Conservation (phyloP, 2,113 vertebrate genomes). For the Cephalopholis sonnerati region DNA sequence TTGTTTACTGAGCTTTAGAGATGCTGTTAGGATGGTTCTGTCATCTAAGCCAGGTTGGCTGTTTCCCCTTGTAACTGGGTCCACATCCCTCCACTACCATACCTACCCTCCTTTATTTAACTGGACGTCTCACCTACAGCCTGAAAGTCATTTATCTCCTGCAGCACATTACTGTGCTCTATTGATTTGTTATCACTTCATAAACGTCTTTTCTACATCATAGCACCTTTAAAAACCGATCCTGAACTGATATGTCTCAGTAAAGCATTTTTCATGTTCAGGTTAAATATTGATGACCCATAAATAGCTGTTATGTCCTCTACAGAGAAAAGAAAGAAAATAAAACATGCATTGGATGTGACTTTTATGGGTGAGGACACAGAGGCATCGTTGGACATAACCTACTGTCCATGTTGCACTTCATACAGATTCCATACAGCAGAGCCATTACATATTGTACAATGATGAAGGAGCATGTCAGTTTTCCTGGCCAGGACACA, state of each 20-base stretch:
- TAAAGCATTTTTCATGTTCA: not conserved
- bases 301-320: not conserved
- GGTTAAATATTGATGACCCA: slow-evolving; percentile 12
- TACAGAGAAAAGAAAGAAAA: not conserved
- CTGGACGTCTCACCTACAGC: not conserved
- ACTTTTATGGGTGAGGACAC: not conserved
- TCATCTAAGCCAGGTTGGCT: not conserved
- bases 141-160: not conserved
- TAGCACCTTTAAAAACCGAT: not conserved
- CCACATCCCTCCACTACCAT: not conserved
- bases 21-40: not conserved
- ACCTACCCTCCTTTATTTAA: not conserved
- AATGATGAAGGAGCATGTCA: slow-evolving; percentile 64
- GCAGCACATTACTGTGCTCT: not conserved
- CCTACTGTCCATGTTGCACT: slow-evolving; percentile 10
- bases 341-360: not conserved
- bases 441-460: slow-evolving; percentile 44
- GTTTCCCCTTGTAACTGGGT: not conserved
- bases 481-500: slow-evolving; percentile 68
- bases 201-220: not conserved
- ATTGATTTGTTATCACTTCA: not conserved
- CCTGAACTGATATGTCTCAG: not conserved
- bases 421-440: slow-evolving; percentile 37
- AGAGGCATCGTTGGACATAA: slow-evolving; percentile 7
- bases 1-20: not conserved